A percentile compares a stretch with the other conserved stretches of the same genome.
phyloP scores from a whole-genome alignment of 1,140 invertebrate genomes.

The Camponotus floridanus region DNA sequence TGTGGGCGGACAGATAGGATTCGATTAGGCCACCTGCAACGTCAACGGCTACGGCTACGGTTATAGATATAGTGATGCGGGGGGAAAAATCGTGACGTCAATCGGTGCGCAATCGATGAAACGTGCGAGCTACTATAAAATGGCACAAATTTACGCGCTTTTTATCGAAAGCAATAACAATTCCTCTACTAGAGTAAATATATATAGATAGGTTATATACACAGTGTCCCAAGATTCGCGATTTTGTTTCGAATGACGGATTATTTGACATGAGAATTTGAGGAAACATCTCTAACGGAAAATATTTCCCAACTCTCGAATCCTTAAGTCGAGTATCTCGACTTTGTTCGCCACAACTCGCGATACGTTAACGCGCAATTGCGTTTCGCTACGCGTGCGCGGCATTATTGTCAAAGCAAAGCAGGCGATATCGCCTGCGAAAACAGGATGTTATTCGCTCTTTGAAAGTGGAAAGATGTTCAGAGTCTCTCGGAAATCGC shows the following conservation, averaged over 20 bases:
- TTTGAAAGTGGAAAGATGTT: slow-evolving; percentile 40
- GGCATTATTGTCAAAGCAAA: slow-evolving; percentile 35
- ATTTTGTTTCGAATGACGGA: too few relatives aligned
- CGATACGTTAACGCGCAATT: slow-evolving; percentile 22
- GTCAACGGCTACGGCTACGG: slow-evolving; percentile 7
- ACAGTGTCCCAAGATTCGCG: too few relatives aligned
- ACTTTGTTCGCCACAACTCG: background rate
- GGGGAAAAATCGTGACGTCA: slow-evolving; percentile 38
- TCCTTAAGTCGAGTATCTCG: background rate
- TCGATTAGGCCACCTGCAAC: slow-evolving; percentile 40
- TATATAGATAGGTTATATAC: background rate
- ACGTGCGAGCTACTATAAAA: slow-evolving; percentile 13
- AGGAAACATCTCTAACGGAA: too few relatives aligned
- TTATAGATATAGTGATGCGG: slow-evolving; percentile 30
- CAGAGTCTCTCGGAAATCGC: slow-evolving; percentile 15
- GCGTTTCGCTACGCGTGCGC: slow-evolving; percentile 2
- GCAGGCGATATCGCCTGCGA: slow-evolving; percentile 37
- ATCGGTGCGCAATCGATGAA: slow-evolving; percentile 23
- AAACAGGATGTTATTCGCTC: slow-evolving; percentile 56
- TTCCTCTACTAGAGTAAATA: background rate
- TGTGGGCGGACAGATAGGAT: slow-evolving; percentile 56
- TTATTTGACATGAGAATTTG: too few relatives aligned
- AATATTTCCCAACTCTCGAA: background rate
- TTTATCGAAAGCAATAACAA: slow-evolving; percentile 22
- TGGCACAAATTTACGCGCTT: background rate